Conservation (phyloP, 2,888 invertebrate species). For the Nymphalis c-album region DNA sequence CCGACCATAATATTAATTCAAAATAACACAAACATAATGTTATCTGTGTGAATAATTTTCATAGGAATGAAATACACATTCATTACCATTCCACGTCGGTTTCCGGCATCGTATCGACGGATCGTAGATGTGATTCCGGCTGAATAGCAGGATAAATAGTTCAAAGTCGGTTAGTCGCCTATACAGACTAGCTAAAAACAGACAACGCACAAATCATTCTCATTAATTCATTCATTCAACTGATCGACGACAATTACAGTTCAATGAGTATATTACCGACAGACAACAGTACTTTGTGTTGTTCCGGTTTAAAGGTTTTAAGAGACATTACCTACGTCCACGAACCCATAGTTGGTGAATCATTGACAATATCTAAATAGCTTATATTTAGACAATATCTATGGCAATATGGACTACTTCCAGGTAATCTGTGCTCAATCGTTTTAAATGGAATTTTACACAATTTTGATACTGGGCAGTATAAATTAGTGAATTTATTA, state of each 20-base stretch:
- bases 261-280: neutral
- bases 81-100: slow-evolving; percentile 20
- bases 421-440: too few relatives aligned
- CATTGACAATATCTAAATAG: too few relatives aligned
- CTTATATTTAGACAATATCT: too few relatives aligned
- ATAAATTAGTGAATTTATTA: too few relatives aligned
- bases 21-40: slow-evolving; percentile 10
- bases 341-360: too few relatives aligned
- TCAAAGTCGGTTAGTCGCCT: slow-evolving; percentile 34
- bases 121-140: slow-evolving; percentile 23
- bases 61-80: slow-evolving; percentile 23
- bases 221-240: neutral
- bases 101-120: slow-evolving; percentile 31
- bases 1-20: neutral
- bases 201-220: slow-evolving; percentile 1
- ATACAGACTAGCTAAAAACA: slow-evolving; percentile 24
- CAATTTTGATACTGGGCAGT: too few relatives aligned
- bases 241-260: neutral
- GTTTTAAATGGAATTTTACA: too few relatives aligned
- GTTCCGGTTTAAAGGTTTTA: neutral
- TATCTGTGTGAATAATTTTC: slow-evolving; percentile 15
- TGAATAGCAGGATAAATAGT: slow-evolving; percentile 39
- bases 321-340: neutral
- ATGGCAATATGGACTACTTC: too few relatives aligned
- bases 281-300: neutral